Evolutionary conservation across 2,113 vertebrate genomes (phyloP).

Genomic region (Sylvicapra grimmia): DNA sequence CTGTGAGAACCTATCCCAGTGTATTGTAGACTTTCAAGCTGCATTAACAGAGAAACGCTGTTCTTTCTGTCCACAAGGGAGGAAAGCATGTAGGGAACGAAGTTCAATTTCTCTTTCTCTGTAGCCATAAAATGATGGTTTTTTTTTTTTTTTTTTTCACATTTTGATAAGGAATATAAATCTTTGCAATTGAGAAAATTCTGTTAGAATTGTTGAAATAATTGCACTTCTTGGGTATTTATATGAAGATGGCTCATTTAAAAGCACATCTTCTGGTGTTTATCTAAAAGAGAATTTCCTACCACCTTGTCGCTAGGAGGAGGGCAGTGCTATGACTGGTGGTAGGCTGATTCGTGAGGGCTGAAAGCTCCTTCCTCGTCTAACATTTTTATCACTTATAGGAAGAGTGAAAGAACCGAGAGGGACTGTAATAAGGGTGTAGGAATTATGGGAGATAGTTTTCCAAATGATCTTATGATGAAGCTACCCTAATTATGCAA

Average conservation of each 20-base stretch:
- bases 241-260: constrained; percentile 55
- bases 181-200: constrained; percentile 60
- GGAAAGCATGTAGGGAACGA: neutral
- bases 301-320: constrained; percentile 21
- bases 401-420: neutral
- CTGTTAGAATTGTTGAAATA: constrained; percentile 61
- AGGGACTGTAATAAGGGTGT: neutral
- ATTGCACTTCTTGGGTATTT: neutral
- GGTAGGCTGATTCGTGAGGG: constrained; percentile 45
- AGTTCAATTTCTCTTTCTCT: constrained; percentile 61
- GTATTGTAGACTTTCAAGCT: constrained; percentile 31
- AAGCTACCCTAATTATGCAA: neutral
- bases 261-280: constrained; percentile 63
- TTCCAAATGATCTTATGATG: neutral
- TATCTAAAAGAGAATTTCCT: constrained; percentile 49
- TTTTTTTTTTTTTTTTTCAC: neutral
- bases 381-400: neutral
- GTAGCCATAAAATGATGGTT: constrained; percentile 10
- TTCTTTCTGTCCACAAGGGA: neutral
- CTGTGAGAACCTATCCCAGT: constrained; percentile 1
- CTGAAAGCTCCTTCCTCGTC: neutral
- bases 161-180: constrained; percentile 59
- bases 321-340: constrained; percentile 33
- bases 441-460: neutral
- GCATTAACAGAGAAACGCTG: neutral